A percentile compares a stretch with the other conserved stretches of the same genome.
Evolutionary conservation across 92 coral and sea anemone species (phyloP).

Genomic region (Parazoanthus swiftii): DNA sequence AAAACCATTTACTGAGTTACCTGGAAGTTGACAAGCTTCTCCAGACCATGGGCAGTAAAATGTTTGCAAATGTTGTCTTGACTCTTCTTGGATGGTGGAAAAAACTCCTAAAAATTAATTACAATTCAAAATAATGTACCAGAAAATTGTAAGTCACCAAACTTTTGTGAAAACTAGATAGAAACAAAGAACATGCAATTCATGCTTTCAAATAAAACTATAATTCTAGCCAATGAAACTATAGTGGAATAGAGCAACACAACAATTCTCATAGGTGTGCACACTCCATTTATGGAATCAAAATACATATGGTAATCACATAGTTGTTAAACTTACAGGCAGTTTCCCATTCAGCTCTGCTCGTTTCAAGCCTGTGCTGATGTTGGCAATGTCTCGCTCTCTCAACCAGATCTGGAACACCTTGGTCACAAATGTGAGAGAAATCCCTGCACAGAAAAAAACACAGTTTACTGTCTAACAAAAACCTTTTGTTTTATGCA

Average conservation of each 20-base stretch:
- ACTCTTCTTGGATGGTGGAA: constrained; percentile 91
- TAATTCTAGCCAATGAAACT: too few relatives aligned
- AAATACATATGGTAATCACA: too few relatives aligned
- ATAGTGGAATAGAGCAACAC: too few relatives aligned
- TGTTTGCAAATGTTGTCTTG: constrained; percentile 86
- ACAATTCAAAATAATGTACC: background rate
- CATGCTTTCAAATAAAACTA: too few relatives aligned
- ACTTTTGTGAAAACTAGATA: too few relatives aligned
- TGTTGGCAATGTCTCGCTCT: constrained; percentile 77
- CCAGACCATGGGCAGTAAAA: constrained; percentile 90
- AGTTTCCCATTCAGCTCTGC: constrained; percentile 92
- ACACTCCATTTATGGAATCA: too few relatives aligned
- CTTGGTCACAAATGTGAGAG: constrained; percentile 88
- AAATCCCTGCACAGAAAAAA: constrained; percentile 61
- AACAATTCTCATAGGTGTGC: too few relatives aligned
- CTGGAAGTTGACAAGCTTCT: constrained; percentile 88
- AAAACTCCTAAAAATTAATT: constrained; percentile 67
- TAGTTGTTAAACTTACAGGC: constrained; percentile 53
- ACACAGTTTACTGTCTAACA: background rate
- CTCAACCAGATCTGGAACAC: constrained; percentile 81
- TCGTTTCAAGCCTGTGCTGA: constrained; percentile 78
- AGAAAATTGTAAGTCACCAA: background rate
- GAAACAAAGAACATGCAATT: too few relatives aligned
- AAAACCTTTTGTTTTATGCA: too few relatives aligned
- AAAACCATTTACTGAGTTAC: constrained; percentile 32